phyloP scores from a whole-genome alignment of 2,113 vertebrate genomes.

The Psilopsiagon aymara region DNA sequence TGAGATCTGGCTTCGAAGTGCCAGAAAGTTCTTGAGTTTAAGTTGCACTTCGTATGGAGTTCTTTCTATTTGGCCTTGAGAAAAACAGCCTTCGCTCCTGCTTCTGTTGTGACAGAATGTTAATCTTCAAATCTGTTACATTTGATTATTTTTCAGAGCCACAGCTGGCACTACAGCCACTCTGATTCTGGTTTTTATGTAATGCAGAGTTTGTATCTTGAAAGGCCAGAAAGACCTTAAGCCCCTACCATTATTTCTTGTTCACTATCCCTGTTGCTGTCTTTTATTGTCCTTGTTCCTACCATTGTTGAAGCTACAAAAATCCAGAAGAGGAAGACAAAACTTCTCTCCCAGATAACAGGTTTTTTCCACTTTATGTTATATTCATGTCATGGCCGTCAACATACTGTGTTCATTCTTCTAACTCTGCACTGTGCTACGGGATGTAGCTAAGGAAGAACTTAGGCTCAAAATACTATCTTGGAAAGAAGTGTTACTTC shows the following conservation, averaged over 20 bases:
- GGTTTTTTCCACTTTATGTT: neutral
- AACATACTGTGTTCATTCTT: neutral
- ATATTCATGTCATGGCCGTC: neutral
- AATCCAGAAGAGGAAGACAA: neutral
- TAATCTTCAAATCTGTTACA: neutral
- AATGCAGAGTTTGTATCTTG: neutral
- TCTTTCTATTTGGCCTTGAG: neutral
- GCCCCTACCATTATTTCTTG: neutral
- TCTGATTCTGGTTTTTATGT: neutral
- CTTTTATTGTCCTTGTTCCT: neutral
- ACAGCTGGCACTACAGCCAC: neutral
- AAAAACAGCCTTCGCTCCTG: neutral
- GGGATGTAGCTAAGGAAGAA: neutral
- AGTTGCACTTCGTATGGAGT: neutral
- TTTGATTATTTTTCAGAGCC: neutral
- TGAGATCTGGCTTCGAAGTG: neutral
- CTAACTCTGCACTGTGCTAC: neutral
- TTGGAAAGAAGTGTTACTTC: neutral
- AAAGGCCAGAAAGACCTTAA: neutral
- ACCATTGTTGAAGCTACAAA: neutral
- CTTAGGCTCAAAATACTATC: neutral
- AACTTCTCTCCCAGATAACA: neutral
- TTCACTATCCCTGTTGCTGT: neutral
- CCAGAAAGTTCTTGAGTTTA: neutral
- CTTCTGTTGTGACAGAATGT: neutral